phyloP scores from a whole-genome alignment of 2,888 invertebrate species.

The Trichogramma evanescens region DNA sequence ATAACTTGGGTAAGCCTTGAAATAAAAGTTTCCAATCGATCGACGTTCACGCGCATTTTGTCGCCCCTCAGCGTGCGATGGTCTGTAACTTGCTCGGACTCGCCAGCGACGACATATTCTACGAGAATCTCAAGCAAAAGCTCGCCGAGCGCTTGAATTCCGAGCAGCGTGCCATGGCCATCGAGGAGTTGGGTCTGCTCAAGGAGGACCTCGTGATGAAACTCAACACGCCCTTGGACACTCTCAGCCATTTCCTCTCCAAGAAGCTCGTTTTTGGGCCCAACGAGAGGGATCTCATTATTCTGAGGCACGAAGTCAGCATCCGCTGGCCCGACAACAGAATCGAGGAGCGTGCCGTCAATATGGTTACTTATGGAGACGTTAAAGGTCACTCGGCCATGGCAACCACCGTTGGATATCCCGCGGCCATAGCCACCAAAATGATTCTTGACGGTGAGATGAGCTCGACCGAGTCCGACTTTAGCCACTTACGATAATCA shows the following conservation, averaged over 20 bases:
- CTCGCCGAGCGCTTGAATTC: constrained; percentile 73
- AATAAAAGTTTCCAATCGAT: not conserved
- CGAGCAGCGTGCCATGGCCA: constrained; percentile 61
- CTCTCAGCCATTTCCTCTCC: constrained; percentile 81
- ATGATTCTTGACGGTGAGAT: constrained; percentile 89
- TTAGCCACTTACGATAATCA: not conserved
- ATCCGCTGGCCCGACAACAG: constrained; percentile 86
- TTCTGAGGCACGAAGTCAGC: constrained; percentile 87
- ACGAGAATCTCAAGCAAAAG: constrained; percentile 82
- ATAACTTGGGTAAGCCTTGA: constrained; percentile 77
- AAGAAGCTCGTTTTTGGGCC: constrained; percentile 72
- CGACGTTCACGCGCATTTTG: constrained; percentile 8
- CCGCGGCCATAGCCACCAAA: constrained; percentile 90
- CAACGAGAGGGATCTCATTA: constrained; percentile 83
- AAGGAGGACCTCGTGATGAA: constrained; percentile 78
- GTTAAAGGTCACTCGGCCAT: constrained; percentile 84
- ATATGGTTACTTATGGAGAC: constrained; percentile 86
- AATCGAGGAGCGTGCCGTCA: constrained; percentile 74
- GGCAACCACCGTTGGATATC: constrained; percentile 89
- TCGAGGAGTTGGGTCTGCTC: constrained; percentile 83
- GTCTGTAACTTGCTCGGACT: constrained; percentile 80
- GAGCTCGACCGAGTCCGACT: not conserved
- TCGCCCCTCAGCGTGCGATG: constrained; percentile 62
- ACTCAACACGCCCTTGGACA: constrained; percentile 81
- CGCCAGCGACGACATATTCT: constrained; percentile 79